These are phyloP conservation scores for Leucania comma DNA, from an alignment of 2,888 invertebrate genomes.

Conservation along the genomic window DNA sequence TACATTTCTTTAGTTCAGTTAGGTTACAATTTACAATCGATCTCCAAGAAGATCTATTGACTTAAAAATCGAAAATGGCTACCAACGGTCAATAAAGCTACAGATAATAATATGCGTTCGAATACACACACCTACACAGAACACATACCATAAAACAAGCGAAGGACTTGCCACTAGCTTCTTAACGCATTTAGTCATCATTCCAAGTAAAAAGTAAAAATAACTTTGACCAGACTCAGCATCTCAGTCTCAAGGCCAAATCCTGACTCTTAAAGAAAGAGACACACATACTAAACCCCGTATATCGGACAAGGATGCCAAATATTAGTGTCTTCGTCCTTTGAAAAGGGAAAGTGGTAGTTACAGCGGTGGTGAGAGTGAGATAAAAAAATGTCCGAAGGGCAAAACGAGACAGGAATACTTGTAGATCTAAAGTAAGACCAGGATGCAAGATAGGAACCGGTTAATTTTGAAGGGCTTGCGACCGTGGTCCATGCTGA, in stretches of 20 bases:
- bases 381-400: slow-evolving; percentile 89
- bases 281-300: slow-evolving; percentile 66
- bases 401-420: slow-evolving; percentile 77
- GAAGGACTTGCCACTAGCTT: slow-evolving; percentile 73
- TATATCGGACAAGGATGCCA: slow-evolving; percentile 67
- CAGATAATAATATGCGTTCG: slow-evolving; percentile 64
- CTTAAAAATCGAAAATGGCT: slow-evolving; percentile 58
- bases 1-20: no score
- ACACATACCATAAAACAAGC: slow-evolving; percentile 69
- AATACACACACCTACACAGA: slow-evolving; percentile 66
- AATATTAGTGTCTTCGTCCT: slow-evolving; percentile 87
- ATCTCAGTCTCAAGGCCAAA: slow-evolving; percentile 89
- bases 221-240: slow-evolving; percentile 86
- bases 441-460: slow-evolving; percentile 77
- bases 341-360: slow-evolving; percentile 91
- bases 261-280: slow-evolving; percentile 80
- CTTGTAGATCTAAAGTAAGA: slow-evolving; percentile 59
- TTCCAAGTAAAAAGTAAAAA: slow-evolving; percentile 90
- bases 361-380: slow-evolving; percentile 86
- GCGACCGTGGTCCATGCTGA: slow-evolving; percentile 82
- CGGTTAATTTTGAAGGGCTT: slow-evolving; percentile 90
- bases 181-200: slow-evolving; percentile 89
- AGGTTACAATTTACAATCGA: not conserved
- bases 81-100: slow-evolving; percentile 64
- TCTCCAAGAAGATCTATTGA: slow-evolving; percentile 23